Evolutionary conservation across 1,140 invertebrate species (phyloP).

Genomic region (Pectinophora gossypiella): DNA sequence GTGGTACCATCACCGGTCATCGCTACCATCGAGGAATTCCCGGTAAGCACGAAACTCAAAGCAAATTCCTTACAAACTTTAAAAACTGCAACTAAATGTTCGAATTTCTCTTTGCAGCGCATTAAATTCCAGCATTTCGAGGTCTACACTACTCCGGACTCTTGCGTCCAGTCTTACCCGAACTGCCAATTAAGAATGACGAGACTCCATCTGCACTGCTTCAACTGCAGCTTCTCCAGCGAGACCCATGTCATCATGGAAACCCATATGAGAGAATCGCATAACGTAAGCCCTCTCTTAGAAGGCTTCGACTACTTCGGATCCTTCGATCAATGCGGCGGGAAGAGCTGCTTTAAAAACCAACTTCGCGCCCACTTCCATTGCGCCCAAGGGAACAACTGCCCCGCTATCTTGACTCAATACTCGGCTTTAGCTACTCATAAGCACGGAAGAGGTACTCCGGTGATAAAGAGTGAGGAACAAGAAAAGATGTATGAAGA

Average conservation of each 20-base stretch:
- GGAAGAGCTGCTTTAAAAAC: slow-evolving; percentile 66
- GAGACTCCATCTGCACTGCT: slow-evolving; percentile 62
- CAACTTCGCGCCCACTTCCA: slow-evolving; percentile 68
- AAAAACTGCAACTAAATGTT: slow-evolving; percentile 3
- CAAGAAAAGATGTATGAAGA: slow-evolving; percentile 64
- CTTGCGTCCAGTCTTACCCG: slow-evolving; percentile 54
- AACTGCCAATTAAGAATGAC: slow-evolving; percentile 55
- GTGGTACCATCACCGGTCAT: slow-evolving; percentile 66
- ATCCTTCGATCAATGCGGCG: slow-evolving; percentile 66
- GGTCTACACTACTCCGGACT: slow-evolving; percentile 61
- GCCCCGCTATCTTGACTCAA: slow-evolving; percentile 65
- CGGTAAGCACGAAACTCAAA: slow-evolving; percentile 39
- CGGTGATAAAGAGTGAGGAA: slow-evolving; percentile 60
- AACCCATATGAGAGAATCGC: slow-evolving; percentile 65
- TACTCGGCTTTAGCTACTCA: slow-evolving; percentile 68
- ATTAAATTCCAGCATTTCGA: slow-evolving; percentile 73
- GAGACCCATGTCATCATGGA: slow-evolving; percentile 64
- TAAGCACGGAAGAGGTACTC: slow-evolving; percentile 65
- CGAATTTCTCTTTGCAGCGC: slow-evolving; percentile 46
- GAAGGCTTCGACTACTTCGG: slow-evolving; percentile 70
- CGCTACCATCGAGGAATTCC: slow-evolving; percentile 73
- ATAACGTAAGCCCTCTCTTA: slow-evolving; percentile 51
- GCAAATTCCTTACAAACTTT: not conserved
- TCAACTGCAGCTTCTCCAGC: slow-evolving; percentile 59
- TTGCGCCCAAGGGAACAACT: slow-evolving; percentile 66